phyloP scores from a whole-genome alignment of 2,113 vertebrate species.

The Galbula dea region DNA sequence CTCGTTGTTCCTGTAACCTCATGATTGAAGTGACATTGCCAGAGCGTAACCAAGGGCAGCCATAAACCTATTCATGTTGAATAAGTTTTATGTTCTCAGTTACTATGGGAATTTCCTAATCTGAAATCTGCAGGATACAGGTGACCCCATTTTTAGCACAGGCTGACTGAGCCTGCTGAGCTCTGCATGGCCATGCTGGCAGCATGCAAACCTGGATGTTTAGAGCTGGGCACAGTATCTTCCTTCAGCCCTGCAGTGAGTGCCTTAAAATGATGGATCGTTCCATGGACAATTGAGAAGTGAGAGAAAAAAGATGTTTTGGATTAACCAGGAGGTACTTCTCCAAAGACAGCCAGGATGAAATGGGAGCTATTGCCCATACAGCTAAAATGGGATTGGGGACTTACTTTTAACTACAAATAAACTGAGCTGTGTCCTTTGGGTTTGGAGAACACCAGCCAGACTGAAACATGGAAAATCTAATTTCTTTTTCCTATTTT shows the following conservation, averaged over 20 bases:
- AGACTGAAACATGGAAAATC: neutral
- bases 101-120: neutral
- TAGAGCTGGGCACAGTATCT: neutral
- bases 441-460: neutral
- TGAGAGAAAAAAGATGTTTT: neutral
- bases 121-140: neutral
- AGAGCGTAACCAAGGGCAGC: neutral
- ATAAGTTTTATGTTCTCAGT: neutral
- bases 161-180: neutral
- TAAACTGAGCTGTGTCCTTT: neutral
- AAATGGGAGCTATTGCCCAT: neutral
- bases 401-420: neutral
- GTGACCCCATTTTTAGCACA: neutral
- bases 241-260: neutral
- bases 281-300: neutral
- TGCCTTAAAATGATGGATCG: neutral
- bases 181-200: neutral
- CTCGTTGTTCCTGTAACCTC: constrained; percentile 5
- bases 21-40: constrained; percentile 15
- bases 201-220: neutral
- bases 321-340: neutral
- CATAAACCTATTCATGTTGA: neutral
- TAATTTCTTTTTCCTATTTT: constrained; percentile 8
- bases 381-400: neutral
- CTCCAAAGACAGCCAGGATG: neutral